Base-by-base conservation (phyloP, 2,797 vertebrate species). In the Meda fulgida region DNA sequence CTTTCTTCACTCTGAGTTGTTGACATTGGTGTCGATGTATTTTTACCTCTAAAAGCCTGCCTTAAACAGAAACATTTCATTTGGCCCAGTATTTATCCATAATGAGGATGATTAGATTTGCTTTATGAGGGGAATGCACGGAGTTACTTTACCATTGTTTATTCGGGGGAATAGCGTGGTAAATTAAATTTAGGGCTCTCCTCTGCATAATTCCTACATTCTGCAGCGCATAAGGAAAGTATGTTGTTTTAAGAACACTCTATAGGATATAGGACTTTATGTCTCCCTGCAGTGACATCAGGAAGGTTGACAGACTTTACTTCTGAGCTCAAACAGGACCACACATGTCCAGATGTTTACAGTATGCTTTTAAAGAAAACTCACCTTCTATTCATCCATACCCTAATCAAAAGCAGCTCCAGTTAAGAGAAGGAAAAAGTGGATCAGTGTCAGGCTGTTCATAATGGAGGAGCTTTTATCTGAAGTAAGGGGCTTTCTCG, bases 401-500 rank as follows among this genome's bases (percentile, higher is more conserved):
- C 26, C 34, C 71, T 83, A 83, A 81, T 85, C 80, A 70, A 66
- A 85, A 78, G 83, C 84, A 84, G 66, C 38, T 58, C 21, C 16
- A 31, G 36, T 78, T 70, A 71, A 78, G 46, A 69, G 65, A n/a
- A 43, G 31, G 7, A 48, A 69, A 73, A 70, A 31, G 51, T 38
- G 31, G 81, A 86, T 89, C 84, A 60, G 86, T 87, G 84, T 83
- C 81, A 34, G 76, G 67, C 78, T 53, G 13, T 66, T 84, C 80
- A 77, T 85, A 85, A 85, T 87, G 84, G 80, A 84, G 78, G 72
- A 86, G 83, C 85, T 90, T 89, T 86, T 87, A 88, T 81, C 86
- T 88, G 83, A 81, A 86, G 83, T 77, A 81, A 65, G 78, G 84
- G 77, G 83, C 87, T 89, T 84, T 87, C 79, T 76, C 85, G 84